Evolutionary conservation across 1,140 invertebrate genomes (phyloP).

Genomic region (Drosophila pruinosa): DNA sequence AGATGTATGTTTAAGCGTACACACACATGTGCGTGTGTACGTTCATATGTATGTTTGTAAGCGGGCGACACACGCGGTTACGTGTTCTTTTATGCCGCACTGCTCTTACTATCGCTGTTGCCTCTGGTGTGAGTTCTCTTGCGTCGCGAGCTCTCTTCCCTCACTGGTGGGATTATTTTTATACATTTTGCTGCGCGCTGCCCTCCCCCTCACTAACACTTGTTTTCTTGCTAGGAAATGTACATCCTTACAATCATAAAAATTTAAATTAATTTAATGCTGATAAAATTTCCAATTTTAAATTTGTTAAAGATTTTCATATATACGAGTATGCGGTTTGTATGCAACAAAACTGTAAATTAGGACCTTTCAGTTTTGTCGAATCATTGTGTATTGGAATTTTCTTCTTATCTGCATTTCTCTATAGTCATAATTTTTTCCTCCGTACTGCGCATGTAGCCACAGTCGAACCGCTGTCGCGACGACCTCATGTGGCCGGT

Average conservation of each 20-base stretch:
- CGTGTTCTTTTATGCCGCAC: constrained; percentile 45
- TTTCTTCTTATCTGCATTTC: constrained; percentile 47
- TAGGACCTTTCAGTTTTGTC: constrained; percentile 10
- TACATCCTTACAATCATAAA: constrained; percentile 27
- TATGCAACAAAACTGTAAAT: constrained; percentile 2
- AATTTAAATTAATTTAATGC: constrained; percentile 23
- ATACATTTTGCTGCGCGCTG: constrained; percentile 37
- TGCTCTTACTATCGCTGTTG: constrained; percentile 30
- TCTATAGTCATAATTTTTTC: constrained; percentile 37
- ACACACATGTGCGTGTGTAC: constrained; percentile 7
- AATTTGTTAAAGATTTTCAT: no score
- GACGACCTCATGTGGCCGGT: constrained; percentile 63
- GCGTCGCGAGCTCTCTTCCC: constrained; percentile 16
- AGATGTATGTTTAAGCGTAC: constrained; percentile 5
- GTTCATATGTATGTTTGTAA: constrained; percentile 39
- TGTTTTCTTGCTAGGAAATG: constrained; percentile 40
- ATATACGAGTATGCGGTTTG: no score
- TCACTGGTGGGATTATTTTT: constrained; percentile 39
- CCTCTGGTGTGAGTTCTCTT: constrained; percentile 19
- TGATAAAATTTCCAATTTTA: neutral
- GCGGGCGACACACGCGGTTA: constrained; percentile 47
- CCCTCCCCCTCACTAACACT: constrained; percentile 32
- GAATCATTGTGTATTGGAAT: constrained; percentile 36
- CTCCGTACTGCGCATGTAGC: constrained; percentile 65
- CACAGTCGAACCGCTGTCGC: constrained; percentile 45